phyloP scores from a whole-genome alignment of 2,888 invertebrate species.

The Creontiades dilutus region DNA sequence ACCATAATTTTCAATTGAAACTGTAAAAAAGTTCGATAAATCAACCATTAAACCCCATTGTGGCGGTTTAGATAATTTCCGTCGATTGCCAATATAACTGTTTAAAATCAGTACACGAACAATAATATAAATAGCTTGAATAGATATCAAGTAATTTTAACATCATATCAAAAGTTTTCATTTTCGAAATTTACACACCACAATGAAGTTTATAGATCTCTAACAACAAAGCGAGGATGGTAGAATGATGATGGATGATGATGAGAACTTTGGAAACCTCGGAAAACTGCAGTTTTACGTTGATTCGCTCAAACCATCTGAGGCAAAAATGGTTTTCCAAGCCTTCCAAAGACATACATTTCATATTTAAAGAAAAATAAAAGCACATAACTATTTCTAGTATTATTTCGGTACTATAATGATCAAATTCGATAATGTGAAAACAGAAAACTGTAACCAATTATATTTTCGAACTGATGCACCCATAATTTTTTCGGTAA shows the following conservation, averaged over 20 bases:
- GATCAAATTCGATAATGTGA: background rate
- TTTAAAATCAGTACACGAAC: no score
- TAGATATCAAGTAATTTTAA: no score
- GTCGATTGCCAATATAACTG: no score
- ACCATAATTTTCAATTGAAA: background rate
- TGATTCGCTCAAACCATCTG: background rate
- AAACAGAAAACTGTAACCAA: background rate
- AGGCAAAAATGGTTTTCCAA: background rate
- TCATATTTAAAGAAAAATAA: background rate
- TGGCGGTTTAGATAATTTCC: background rate
- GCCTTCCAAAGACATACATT: background rate
- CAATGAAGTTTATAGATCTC: background rate
- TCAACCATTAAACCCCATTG: background rate
- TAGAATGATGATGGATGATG: background rate
- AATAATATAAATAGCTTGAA: no score
- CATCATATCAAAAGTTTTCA: no score
- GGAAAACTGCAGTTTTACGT: background rate
- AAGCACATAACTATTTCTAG: slow-evolving; percentile 19
- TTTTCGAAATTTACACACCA: background rate
- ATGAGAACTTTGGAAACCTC: background rate
- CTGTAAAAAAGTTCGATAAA: background rate
- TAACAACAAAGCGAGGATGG: slow-evolving; percentile 17
- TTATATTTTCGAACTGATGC: background rate
- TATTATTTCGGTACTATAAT: background rate
- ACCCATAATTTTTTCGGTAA: slow-evolving; percentile 18